Percentiles rank a stretch among this genome's conserved stretches.
phyloP scores from a whole-genome alignment of 2,888 invertebrate species.

The Gnatocerus cornutus region DNA sequence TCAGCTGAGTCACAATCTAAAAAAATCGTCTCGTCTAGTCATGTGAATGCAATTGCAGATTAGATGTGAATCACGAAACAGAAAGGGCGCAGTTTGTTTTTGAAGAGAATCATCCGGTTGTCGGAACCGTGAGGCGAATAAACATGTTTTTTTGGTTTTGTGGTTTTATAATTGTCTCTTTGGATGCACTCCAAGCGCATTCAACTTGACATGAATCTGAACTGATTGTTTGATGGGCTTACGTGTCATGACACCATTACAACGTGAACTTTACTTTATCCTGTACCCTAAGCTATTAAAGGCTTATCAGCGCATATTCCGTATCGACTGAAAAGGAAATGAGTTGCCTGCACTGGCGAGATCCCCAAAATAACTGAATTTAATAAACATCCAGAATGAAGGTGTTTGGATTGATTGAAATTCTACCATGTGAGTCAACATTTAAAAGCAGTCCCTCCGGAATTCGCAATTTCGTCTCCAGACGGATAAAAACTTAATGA shows the following conservation, averaged over 20 bases:
- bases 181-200: constrained; percentile 32
- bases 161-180: constrained; percentile 33
- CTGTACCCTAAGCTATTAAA: constrained; percentile 1
- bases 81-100: background rate
- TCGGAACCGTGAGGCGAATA: background rate
- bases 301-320: background rate
- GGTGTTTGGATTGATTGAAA: too few relatives aligned
- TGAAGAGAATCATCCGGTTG: constrained; percentile 12
- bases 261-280: constrained; percentile 12
- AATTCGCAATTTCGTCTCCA: background rate
- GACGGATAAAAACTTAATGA: constrained; percentile 8
- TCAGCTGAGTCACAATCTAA: constrained; percentile 20
- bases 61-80: constrained; percentile 1
- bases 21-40: constrained; percentile 20
- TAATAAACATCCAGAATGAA: background rate
- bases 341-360: background rate
- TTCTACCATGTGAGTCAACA: too few relatives aligned
- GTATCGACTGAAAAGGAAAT: constrained; percentile 7
- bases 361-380: background rate
- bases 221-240: constrained; percentile 6
- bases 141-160: constrained; percentile 1
- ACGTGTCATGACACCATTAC: constrained; percentile 24
- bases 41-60: background rate
- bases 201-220: constrained; percentile 42
- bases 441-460: too few relatives aligned